phyloP scores from a whole-genome alignment of 2,113 vertebrate genomes.

The Erythrocercus mccallii region DNA sequence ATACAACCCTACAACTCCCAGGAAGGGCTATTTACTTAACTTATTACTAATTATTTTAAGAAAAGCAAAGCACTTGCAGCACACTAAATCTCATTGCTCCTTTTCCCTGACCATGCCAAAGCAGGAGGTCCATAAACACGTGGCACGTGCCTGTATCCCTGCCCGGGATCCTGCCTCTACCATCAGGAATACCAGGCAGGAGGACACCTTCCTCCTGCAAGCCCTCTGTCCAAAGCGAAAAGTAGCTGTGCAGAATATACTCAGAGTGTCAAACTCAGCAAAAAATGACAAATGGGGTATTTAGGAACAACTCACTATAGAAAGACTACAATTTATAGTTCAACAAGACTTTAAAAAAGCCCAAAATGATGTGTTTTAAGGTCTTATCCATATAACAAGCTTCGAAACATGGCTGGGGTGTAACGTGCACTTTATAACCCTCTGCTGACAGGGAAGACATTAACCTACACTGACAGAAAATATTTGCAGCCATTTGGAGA shows the following conservation, averaged over 20 bases:
- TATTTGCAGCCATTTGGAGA: not conserved
- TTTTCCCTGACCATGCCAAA: fast-evolving
- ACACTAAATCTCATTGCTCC: fast-evolving
- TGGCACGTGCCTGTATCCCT: fast-evolving
- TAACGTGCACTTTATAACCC: not conserved
- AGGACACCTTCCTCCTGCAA: not conserved
- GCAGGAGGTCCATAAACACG: fast-evolving
- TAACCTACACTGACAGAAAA: not conserved
- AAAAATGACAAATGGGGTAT: not conserved
- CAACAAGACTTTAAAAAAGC: not conserved
- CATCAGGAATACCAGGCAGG: not conserved
- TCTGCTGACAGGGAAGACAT: not conserved
- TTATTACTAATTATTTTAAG: not conserved
- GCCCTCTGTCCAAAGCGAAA: not conserved
- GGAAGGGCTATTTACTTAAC: not conserved
- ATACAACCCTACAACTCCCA: not conserved
- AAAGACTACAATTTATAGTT: not conserved
- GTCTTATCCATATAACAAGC: not conserved
- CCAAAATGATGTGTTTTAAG: not conserved
- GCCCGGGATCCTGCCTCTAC: not conserved
- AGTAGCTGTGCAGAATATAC: not conserved
- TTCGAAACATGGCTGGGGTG: not conserved
- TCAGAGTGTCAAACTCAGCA: not conserved
- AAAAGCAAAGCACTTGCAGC: not conserved
- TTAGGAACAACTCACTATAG: not conserved